A percentile compares a stretch with the other conserved stretches of the same genome.
Conservation (phyloP, 2,797 vertebrate species). For the Galago senegalensis region DNA sequence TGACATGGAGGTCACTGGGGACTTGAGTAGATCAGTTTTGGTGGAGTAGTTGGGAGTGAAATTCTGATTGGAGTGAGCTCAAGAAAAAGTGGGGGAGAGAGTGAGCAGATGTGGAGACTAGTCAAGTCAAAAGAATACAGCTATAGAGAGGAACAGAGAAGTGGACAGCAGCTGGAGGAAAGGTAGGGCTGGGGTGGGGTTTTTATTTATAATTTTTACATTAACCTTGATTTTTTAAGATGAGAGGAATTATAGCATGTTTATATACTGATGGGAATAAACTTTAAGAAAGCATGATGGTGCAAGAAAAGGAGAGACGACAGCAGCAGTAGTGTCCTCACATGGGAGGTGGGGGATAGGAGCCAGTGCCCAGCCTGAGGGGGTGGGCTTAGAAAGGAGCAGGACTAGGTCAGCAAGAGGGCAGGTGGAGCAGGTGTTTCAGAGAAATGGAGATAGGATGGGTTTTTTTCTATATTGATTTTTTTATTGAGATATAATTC, state of each 20-base stretch:
- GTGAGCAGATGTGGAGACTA: not conserved
- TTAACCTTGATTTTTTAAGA: slow-evolving; percentile 31
- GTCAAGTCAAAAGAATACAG: not conserved
- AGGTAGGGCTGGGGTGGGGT: too few relatives aligned
- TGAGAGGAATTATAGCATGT: not conserved
- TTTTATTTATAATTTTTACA: not conserved
- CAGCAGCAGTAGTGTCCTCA: not conserved
- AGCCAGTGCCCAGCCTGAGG: not conserved
- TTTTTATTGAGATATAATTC: not conserved
- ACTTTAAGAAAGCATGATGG: not conserved
- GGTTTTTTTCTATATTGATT: not conserved
- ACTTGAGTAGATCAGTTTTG: not conserved
- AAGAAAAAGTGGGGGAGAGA: not conserved
- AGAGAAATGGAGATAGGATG: not conserved
- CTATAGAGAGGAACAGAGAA: not conserved
- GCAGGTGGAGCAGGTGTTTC: not conserved
- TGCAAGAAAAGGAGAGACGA: not conserved
- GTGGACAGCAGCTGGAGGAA: not conserved
- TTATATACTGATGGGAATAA: slow-evolving; percentile 4
- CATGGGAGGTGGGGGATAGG: not conserved
- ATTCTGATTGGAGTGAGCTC: too few relatives aligned
- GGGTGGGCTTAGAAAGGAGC: not conserved
- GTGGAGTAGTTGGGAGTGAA: not conserved
- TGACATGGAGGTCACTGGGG: not conserved
- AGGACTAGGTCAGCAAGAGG: not conserved